Evolutionary conservation across 2,888 invertebrate genomes (phyloP), one percentile per base, ranked within the genome.

Genomic region (Agapostemon virescens): DNA sequence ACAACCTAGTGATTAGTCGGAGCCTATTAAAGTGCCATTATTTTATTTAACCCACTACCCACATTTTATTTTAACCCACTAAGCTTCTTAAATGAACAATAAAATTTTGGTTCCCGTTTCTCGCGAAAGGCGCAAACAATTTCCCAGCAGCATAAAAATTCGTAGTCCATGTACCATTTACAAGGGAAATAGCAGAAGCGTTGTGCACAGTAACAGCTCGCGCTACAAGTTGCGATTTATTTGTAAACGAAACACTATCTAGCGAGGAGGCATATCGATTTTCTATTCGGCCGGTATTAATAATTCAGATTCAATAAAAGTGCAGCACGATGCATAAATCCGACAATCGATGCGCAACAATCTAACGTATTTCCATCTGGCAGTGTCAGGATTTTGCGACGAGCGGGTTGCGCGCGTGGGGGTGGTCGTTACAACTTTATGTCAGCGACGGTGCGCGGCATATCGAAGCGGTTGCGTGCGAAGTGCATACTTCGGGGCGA

Each of bases 351-450:
- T 9, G 58, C 58, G 58, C 58, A 58, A 58, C 58, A 58, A 58
- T 58, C 58, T 58, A 58, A 58, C 58, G 30, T 30, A 58, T 58
- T 58, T 58, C 58, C 58, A 58, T 58, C 30, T 58, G 30, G 58
- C 58, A 11, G 9, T 30, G 58, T 30, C 58, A 30, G 58, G 58
- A 33, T 58, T 58, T 58, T 30, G 58, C 58, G 58, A 33, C 20
- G 30, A 0, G 30, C 3, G 30, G 20, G 7, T 58, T 2, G 7
- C 17, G 58, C 17, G 17, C 2, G 20, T 33, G 73, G 30, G 58
- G 15, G 6, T 58, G 74, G 71, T 86, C 83, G 86, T 88, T 83
- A 82, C 82, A 74, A 74, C 75, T 82, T 83, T 76, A 76, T 64
- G 79, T 52, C 61, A 66, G 40, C 70, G 70, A 70, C 58, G 45